Conservation (phyloP, 2,113 vertebrate genomes). For the Abramis brama region DNA sequence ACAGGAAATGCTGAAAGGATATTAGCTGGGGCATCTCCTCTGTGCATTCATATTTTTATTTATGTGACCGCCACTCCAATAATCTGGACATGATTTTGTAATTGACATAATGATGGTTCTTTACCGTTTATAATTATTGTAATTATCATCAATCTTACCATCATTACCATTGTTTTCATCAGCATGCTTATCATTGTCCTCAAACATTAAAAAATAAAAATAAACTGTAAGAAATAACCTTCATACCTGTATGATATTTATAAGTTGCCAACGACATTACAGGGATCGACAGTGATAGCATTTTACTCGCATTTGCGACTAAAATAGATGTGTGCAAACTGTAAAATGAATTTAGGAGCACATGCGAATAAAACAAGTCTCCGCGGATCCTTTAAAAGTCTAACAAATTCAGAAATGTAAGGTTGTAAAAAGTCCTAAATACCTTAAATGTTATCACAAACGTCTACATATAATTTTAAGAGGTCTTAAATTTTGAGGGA, state of each 20-base stretch:
- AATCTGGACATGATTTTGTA: slow-evolving; percentile 27
- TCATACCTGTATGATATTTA: neutral
- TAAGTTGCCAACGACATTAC: neutral
- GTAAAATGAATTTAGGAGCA: neutral
- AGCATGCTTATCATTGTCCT: neutral
- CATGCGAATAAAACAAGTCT: neutral
- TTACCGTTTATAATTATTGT: neutral
- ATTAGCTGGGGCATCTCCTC: slow-evolving; percentile 9
- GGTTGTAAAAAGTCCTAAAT: no score
- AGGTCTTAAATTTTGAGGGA: no score
- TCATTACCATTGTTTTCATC: neutral
- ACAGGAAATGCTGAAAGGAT: slow-evolving; percentile 2
- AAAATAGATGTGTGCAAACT: neutral
- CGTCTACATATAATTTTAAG: no score
- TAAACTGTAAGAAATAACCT: neutral
- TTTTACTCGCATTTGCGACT: neutral
- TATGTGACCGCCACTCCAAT: slow-evolving; percentile 3
- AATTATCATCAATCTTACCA: neutral
- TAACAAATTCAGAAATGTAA: no score
- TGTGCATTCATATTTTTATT: slow-evolving; percentile 23
- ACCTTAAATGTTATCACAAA: no score
- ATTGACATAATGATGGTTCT: neutral
- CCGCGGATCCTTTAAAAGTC: no score
- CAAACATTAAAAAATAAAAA: neutral
- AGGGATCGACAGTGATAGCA: neutral